Base-by-base conservation (phyloP, 1,140 invertebrate species). In the Drosophila funebris region DNA sequence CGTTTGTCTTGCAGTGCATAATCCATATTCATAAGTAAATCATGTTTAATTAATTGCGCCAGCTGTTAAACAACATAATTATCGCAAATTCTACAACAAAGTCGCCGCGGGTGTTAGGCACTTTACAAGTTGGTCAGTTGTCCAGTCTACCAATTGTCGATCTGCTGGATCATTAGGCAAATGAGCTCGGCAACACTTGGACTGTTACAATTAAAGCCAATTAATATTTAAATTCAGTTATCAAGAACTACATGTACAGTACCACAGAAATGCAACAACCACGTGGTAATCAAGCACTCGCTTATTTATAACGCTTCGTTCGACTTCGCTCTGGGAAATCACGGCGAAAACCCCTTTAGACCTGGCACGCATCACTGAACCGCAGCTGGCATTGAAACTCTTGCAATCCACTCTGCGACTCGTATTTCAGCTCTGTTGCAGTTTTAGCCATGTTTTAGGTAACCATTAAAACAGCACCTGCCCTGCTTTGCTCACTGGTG, bases 31-130 rank as follows among this genome's bases (percentile, higher is more conserved):
- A 73, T 68, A 69, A 41, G 70, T 62, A 83, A 88, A 79, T 88
- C 76, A 87, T 87, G 75, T 78, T 71, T 70, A 83, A 87, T 87
- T 87, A 88, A 87, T 88, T 78, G 75, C 76, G 39, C 41, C 75
- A 54, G 78, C 66, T 76, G 83, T 88, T 68, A 87, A 88, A 87
- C 83, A 87, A 78, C 83, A 87, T 87, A 87, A 87, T 87, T 87
- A 87, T 76, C 33, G 54, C 27, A 14, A 62, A 57, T 70, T 66
- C 63, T 72, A 57, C 68, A 31, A 85, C 66, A 63, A 56, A 53
- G 46, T 43, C 46, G 67, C 37, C n/a, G 78, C 52, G 56, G 61
- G 39, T 74, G 79, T 53, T 39, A 18, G 13, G 44, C 46, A 61
- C 63, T 39, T 58, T 36, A 43, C 48, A 27, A 56, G 33, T 52